Evolutionary conservation across 1,140 invertebrate genomes (phyloP).

Genomic region (Magallana gigas): DNA sequence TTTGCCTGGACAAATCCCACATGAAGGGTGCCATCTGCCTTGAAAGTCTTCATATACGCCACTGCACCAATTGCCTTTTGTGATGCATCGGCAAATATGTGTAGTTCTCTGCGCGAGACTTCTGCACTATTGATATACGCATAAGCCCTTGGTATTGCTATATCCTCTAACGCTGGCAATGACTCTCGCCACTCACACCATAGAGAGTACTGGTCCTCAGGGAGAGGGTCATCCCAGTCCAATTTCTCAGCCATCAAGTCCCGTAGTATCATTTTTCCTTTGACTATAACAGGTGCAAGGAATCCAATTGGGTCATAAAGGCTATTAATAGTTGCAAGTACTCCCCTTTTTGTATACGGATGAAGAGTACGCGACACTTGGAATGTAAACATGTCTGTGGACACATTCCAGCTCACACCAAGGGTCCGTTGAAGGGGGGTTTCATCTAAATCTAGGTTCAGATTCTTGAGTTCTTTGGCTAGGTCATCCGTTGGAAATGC

Average conservation of each 20-base stretch:
- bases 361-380: conserved; percentile 33
- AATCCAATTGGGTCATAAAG: conserved; percentile 57
- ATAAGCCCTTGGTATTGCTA: conserved; percentile 40
- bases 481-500: conserved; percentile 46
- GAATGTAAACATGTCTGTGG: conserved; percentile 55
- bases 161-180: conserved; percentile 3
- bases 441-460: conserved; percentile 45
- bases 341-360: conserved; percentile 54
- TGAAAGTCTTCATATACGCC: conserved; percentile 45
- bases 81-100: conserved; percentile 55
- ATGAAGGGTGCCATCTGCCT: background rate
- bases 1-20: conserved; percentile 48
- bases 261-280: conserved; percentile 54
- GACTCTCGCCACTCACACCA: conserved; percentile 51
- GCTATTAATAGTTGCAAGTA: conserved; percentile 42
- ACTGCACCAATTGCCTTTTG: conserved; percentile 47
- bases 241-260: background rate
- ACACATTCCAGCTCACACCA: conserved; percentile 54
- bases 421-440: conserved; percentile 50
- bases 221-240: conserved; percentile 59
- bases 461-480: conserved; percentile 45
- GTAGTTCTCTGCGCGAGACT: conserved; percentile 73
- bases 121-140: conserved; percentile 57
- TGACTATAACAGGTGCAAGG: conserved; percentile 52
- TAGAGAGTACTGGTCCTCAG: conserved; percentile 1